phyloP scores from a whole-genome alignment of 2,888 invertebrate genomes.

The Itoplectis maculator region DNA sequence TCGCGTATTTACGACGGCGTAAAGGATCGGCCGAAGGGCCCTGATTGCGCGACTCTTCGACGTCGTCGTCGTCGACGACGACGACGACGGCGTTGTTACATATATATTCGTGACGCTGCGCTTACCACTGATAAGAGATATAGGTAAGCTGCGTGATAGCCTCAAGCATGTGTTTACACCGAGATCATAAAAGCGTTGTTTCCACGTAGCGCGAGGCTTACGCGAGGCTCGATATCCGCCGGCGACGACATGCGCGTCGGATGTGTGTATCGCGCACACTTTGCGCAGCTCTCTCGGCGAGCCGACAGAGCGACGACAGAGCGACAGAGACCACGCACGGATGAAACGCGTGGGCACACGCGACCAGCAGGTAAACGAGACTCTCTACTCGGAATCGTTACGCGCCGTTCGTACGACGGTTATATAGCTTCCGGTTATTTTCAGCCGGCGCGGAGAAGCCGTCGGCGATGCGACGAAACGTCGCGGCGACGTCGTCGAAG shows the following conservation, averaged over 20 bases:
- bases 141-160: conserved; percentile 52
- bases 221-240: conserved; percentile 12
- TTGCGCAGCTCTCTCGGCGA: too few species aligned
- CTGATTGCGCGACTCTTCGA: conserved; percentile 74
- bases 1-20: conserved; percentile 76
- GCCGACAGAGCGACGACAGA: too few species aligned
- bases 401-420: conserved; percentile 40
- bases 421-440: conserved; percentile 66
- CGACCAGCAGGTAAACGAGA: conserved; percentile 49
- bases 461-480: too few species aligned
- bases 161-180: conserved; percentile 25
- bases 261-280: not conserved
- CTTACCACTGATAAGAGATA: conserved; percentile 80
- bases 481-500: not conserved
- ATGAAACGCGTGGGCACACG: conserved; percentile 38
- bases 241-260: not conserved
- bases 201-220: not conserved
- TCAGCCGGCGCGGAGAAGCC: conserved; percentile 36
- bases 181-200: conserved; percentile 19
- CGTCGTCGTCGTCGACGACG: conserved; percentile 69
- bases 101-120: conserved; percentile 63
- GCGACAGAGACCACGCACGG: too few species aligned
- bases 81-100: not conserved
- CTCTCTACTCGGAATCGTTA: conserved; percentile 56
- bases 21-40: conserved; percentile 70